phyloP scores from a whole-genome alignment of 2,113 vertebrate species.

The Paramisgurnus dabryanus region DNA sequence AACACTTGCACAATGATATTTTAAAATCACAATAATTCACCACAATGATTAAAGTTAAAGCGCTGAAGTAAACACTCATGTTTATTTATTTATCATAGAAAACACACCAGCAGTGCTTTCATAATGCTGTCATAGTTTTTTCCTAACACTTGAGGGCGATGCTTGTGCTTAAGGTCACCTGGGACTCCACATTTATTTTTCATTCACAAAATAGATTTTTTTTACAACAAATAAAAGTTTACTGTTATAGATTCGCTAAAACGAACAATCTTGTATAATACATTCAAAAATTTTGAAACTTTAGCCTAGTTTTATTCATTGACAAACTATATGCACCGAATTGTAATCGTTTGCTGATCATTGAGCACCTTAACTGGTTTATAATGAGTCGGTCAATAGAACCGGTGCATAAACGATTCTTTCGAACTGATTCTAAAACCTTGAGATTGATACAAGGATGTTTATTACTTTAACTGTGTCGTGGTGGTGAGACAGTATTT shows the following conservation, averaged over 20 bases:
- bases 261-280: background rate
- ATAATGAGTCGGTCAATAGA: background rate
- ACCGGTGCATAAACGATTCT: background rate
- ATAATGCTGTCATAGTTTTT: background rate
- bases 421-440: background rate
- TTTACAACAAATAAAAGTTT: background rate
- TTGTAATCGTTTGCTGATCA: background rate
- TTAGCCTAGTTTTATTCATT: background rate
- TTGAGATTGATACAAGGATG: no score
- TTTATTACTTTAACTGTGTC: no score
- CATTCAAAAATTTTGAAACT: background rate
- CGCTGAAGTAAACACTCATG: no score
- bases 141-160: constrained; percentile 29
- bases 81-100: no score
- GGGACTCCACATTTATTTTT: background rate
- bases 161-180: background rate
- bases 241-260: background rate
- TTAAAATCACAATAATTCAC: no score
- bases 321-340: background rate
- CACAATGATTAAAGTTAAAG: no score
- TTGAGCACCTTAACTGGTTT: background rate
- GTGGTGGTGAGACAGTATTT: no score
- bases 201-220: no score
- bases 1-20: no score
- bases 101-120: no score